Base-by-base conservation (phyloP, 2,113 vertebrate species). In the Tachuris rubrigastra region DNA sequence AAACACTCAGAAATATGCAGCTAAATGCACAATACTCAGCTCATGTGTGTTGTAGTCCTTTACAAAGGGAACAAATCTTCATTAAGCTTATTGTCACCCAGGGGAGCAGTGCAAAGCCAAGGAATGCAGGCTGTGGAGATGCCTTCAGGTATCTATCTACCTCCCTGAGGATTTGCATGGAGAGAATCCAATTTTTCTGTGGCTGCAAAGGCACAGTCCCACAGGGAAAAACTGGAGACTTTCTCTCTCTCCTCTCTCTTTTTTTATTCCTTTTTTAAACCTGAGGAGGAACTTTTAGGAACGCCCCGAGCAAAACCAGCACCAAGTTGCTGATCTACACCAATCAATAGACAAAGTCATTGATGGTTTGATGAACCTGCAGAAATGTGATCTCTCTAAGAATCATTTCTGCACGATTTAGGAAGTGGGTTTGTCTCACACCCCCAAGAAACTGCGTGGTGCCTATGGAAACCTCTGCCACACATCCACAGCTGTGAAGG, bases 21-120 rank as follows among this genome's bases (percentile, higher is more conserved):
- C 7, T 16, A 27, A 71, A 89, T 35, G 21, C 33, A 58, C 12
- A 66, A 33, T 6, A 6, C 31, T 44, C 9, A 22, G 37, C 44
- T 30, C 3, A 0, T 1, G 4, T 6, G 8, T 46, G 33, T 0
- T 14, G n/a, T 39, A 35, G 17, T 33, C n/a, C 42, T 76, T 62
- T 16, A 62, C 12, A n/a, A 47, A 79, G 22, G 37, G 62, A 14
- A 41, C 39, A 47, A 52, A 27, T 31, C 28, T 62, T 66, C 19
- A n/a, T 8, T 17, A 56, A 35, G 55, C 16, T 62, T 14, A 11
- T 12, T n/a, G 12, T 41, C 50, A 37, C 50, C 37, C 35, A 28
- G 13, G 46, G 33, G 3, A 83, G 10, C 8, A 8, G 18, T 2
- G 28, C 37, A 56, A 74, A n/a, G 5, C 46, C 42, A 72, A 27